phyloP scores from a whole-genome alignment of 2,797 vertebrate genomes.

The Cottoperca gobio region DNA sequence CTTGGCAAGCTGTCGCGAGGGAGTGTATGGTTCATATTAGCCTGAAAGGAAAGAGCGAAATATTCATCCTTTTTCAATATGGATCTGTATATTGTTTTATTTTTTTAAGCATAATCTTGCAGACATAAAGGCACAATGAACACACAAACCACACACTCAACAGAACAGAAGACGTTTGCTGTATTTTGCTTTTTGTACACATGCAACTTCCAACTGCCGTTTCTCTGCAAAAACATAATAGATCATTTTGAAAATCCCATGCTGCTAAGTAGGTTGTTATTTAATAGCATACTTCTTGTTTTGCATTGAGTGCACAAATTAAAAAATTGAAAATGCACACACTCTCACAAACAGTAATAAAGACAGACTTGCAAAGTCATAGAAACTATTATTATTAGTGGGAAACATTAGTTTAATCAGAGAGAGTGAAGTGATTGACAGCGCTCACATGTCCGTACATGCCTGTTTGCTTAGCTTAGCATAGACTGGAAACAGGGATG shows the following conservation, averaged over 20 bases:
- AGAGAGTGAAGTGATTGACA: neutral
- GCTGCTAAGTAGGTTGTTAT: neutral
- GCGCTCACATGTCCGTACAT: neutral
- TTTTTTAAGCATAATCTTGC: slow-evolving; percentile 15
- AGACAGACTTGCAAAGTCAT: neutral
- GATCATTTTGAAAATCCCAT: neutral
- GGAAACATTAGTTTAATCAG: neutral
- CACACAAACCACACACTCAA: slow-evolving; percentile 4
- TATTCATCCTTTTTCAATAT: slow-evolving; percentile 56
- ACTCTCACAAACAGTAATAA: neutral
- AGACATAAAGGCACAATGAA: slow-evolving; percentile 16
- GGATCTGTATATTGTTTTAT: slow-evolving; percentile 28
- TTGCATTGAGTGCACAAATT: neutral
- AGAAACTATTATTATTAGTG: neutral
- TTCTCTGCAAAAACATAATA: neutral
- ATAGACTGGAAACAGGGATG: neutral
- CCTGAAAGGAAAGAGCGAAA: slow-evolving; percentile 65
- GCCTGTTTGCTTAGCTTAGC: neutral
- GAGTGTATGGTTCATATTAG: slow-evolving; percentile 81
- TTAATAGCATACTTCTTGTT: neutral
- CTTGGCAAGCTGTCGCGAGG: slow-evolving; percentile 57
- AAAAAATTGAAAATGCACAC: neutral
- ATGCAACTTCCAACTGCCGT: neutral
- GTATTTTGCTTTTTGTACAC: neutral
- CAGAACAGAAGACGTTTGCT: neutral